Evolutionary conservation across 1,140 invertebrate genomes (phyloP).

Genomic region (Eciton burchellii): DNA sequence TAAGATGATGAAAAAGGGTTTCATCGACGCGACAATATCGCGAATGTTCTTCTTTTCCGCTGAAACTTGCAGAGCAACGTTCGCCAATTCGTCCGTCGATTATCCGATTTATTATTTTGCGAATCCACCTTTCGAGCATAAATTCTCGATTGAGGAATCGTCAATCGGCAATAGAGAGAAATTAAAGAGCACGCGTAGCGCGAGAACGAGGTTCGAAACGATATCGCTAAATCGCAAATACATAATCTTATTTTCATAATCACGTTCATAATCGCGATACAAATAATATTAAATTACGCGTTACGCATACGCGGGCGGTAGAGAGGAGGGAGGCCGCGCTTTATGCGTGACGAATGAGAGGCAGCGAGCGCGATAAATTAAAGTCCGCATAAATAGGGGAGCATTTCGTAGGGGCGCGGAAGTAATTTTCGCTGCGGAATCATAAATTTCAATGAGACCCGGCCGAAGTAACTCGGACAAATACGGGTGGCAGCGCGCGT

Average conservation of each 20-base stretch:
- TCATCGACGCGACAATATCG: constrained; percentile 41
- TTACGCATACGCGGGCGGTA: too few relatives aligned
- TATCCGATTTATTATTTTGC: too few relatives aligned
- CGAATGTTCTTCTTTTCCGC: constrained; percentile 46
- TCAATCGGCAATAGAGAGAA: too few relatives aligned
- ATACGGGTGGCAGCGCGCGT: constrained; percentile 12
- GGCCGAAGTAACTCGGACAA: constrained; percentile 26
- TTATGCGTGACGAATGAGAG: constrained; percentile 16
- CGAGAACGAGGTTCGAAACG: neutral
- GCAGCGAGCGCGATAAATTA: constrained; percentile 11
- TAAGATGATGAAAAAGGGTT: constrained; percentile 55
- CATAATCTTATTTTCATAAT: constrained; percentile 6
- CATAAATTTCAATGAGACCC: constrained; percentile 47
- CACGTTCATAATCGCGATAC: neutral
- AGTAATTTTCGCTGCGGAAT: constrained; percentile 40
- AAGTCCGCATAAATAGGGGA: constrained; percentile 18
- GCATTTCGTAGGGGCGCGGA: constrained; percentile 6
- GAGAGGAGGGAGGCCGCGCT: neutral
- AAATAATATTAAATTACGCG: constrained; percentile 22
- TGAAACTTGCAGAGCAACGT: constrained; percentile 23
- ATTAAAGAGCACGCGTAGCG: neutral
- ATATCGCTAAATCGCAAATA: neutral
- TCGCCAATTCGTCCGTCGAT: constrained; percentile 19
- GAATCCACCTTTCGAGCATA: too few relatives aligned
- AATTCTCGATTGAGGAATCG: neutral